Percentiles rank a stretch among this genome's conserved stretches.
Evolutionary conservation across 2,797 vertebrate species (phyloP).

Genomic region (Meriones psammophilus): DNA sequence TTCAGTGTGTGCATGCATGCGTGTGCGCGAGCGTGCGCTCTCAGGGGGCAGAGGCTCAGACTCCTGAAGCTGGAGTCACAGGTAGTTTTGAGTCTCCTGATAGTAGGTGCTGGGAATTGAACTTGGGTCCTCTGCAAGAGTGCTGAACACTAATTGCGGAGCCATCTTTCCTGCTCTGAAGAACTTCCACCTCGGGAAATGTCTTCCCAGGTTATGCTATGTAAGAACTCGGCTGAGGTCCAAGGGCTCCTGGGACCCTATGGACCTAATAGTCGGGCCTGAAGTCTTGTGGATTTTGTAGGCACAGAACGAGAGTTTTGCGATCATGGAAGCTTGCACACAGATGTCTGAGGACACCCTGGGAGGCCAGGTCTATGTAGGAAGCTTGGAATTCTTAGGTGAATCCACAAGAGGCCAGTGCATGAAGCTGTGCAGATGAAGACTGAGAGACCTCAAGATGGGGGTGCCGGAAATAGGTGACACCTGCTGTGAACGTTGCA

Average conservation of each 20-base stretch:
- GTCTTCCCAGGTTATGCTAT: background rate
- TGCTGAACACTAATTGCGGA: background rate
- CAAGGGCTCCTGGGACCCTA: background rate
- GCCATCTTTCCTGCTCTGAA: background rate
- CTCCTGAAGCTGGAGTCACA: background rate
- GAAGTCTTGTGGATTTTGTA: background rate
- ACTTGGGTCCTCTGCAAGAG: background rate
- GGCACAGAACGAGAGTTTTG: background rate
- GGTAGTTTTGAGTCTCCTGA: background rate
- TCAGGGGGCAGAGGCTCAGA: background rate
- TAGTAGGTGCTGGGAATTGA: background rate
- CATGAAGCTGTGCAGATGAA: background rate
- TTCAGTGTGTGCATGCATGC: background rate
- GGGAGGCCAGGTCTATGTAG: background rate
- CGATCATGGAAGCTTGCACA: background rate
- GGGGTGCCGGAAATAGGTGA: background rate
- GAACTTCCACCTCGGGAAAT: background rate
- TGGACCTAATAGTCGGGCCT: background rate
- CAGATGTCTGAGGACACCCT: background rate
- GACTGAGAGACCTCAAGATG: background rate
- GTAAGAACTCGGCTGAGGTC: background rate
- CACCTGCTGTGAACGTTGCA: background rate
- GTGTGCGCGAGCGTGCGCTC: background rate
- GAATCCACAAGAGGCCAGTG: background rate
- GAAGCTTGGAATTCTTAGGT: background rate